A percentile compares a stretch with the other conserved stretches of the same genome.
These are phyloP conservation scores for Pasiphila rectangulata DNA, from an alignment of 2,888 invertebrate genomes.

Conservation along the genomic window DNA sequence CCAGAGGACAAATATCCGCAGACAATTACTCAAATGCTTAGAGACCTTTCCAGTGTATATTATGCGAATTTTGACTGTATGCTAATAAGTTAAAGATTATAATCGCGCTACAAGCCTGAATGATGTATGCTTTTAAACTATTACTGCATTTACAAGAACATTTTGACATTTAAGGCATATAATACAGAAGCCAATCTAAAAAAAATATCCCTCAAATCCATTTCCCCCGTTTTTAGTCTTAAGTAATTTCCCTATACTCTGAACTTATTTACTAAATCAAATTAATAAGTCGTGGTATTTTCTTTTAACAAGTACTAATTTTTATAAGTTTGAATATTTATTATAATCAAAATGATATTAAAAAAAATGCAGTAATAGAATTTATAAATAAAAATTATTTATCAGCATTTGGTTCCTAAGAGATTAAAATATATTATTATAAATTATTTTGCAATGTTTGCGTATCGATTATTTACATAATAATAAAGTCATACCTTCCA, in stretches of 20 bases:
- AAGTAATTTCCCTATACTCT: no score
- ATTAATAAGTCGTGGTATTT: no score
- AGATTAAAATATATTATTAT: constrained; percentile 40
- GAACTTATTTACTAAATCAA: no score
- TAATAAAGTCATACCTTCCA: constrained; percentile 58
- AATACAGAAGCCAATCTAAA: neutral
- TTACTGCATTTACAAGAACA: constrained; percentile 11
- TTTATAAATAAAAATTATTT: constrained; percentile 40
- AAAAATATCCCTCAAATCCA: no score
- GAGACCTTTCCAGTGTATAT: constrained; percentile 10
- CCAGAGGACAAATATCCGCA: neutral
- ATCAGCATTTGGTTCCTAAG: constrained; percentile 63
- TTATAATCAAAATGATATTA: constrained; percentile 19
- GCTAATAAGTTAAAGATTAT: constrained; percentile 17
- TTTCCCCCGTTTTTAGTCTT: no score
- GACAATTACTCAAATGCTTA: neutral
- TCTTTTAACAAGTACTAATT: no score
- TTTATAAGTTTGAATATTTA: no score
- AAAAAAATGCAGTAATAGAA: constrained; percentile 28
- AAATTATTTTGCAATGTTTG: constrained; percentile 53
- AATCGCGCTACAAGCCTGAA: constrained; percentile 23
- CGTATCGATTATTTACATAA: constrained; percentile 40
- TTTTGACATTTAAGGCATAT: neutral
- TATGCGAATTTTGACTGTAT: constrained; percentile 8
- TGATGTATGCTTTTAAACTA: constrained; percentile 18